phyloP scores from a whole-genome alignment of 2,888 invertebrate genomes.

The Metellina segmentata region DNA sequence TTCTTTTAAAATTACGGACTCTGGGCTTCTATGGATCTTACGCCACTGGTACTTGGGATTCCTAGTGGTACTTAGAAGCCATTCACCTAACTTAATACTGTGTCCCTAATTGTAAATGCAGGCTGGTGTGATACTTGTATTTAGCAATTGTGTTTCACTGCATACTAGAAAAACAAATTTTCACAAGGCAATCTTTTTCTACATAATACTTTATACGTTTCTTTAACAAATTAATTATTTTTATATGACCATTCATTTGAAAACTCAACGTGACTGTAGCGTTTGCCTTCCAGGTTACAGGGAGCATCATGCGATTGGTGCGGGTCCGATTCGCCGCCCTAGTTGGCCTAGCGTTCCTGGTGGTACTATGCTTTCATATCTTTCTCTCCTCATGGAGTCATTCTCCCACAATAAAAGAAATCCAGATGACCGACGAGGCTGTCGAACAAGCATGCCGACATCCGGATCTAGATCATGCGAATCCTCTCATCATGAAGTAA shows the following conservation, averaged over 20 bases:
- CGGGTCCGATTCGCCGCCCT: slow-evolving; percentile 60
- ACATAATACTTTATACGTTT: not conserved
- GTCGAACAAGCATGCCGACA: slow-evolving; percentile 66
- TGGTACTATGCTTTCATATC: slow-evolving; percentile 51
- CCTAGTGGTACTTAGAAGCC: no score
- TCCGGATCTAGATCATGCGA: slow-evolving; percentile 63
- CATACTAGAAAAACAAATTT: no score
- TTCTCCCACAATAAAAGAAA: slow-evolving; percentile 50
- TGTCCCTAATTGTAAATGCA: no score
- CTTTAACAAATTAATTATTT: not conserved
- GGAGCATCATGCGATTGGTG: slow-evolving; percentile 69
- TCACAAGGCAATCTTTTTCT: no score
- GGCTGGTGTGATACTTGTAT: no score
- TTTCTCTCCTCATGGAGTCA: slow-evolving; percentile 30
- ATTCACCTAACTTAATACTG: no score
- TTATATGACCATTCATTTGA: not conserved
- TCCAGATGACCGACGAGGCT: slow-evolving; percentile 62
- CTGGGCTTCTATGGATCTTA: no score
- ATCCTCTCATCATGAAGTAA: slow-evolving; percentile 72
- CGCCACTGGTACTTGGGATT: no score
- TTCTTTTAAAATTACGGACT: no score
- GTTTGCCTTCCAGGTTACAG: slow-evolving; percentile 3
- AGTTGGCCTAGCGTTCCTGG: slow-evolving; percentile 42
- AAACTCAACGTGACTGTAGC: not conserved
- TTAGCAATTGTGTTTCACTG: no score